A percentile compares a stretch with the other conserved stretches of the same genome.
Conservation (phyloP, 2,113 vertebrate species). For the Mungos mungo region DNA sequence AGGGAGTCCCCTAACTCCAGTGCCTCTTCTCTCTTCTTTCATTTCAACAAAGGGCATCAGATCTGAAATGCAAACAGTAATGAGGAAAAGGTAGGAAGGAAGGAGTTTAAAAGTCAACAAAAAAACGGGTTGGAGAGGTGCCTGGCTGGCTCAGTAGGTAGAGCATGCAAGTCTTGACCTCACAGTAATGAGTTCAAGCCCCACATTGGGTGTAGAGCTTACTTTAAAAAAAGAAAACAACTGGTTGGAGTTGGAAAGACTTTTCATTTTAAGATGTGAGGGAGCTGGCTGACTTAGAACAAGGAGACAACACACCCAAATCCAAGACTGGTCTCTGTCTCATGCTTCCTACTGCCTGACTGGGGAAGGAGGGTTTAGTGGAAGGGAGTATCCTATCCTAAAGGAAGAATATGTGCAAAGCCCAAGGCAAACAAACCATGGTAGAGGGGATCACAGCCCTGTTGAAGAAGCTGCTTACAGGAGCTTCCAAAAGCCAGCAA, state of each 20-base stretch:
- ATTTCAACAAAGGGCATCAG: not conserved
- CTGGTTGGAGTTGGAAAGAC: not conserved
- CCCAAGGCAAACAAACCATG: not conserved
- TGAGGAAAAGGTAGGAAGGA: not conserved
- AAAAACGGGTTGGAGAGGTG: not conserved
- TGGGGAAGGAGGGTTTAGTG: not conserved
- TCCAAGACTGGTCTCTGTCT: not conserved
- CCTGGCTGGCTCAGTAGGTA: not conserved
- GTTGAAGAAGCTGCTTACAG: not conserved
- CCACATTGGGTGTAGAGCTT: not conserved
- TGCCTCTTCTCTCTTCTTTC: not conserved
- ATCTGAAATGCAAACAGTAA: not conserved
- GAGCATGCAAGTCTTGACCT: not conserved
- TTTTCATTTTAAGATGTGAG: not conserved
- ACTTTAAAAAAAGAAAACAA: not conserved
- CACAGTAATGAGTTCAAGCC: not conserved
- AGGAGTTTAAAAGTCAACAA: not conserved
- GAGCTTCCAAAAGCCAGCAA: not conserved
- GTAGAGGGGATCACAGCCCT: not conserved
- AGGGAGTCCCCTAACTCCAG: not conserved
- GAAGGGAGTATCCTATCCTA: not conserved
- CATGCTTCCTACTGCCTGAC: not conserved
- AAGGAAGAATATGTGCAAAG: not conserved
- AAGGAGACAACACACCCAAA: not conserved
- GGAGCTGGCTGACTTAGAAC: not conserved